Conservation (phyloP, 2,888 invertebrate species). For the Drosophila limbata region DNA sequence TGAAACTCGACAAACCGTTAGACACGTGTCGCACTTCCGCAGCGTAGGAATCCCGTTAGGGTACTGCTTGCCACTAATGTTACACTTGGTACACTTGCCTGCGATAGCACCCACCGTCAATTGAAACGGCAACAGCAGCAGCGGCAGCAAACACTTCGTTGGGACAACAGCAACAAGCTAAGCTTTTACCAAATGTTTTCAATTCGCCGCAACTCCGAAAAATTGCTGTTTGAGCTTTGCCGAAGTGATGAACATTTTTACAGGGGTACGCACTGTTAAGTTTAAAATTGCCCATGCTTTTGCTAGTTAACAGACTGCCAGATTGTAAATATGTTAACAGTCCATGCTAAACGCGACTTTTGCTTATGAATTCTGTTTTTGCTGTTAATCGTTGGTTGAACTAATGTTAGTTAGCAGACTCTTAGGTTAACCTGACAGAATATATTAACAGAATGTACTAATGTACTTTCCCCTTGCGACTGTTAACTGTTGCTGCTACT, state of each 20-base stretch:
- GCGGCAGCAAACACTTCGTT: constrained; percentile 7
- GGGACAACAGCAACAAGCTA: constrained; percentile 17
- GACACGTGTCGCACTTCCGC: constrained; percentile 59
- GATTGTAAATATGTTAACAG: background rate
- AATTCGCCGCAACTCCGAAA: constrained; percentile 53
- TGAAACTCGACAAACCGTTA: constrained; percentile 13
- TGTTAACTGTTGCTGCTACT: background rate
- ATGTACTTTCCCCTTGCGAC: constrained; percentile 8
- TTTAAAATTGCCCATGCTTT: background rate
- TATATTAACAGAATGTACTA: constrained; percentile 14
- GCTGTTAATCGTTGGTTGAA: background rate
- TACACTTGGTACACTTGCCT: constrained; percentile 18
- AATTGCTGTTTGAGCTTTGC: background rate
- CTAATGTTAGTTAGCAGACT: background rate
- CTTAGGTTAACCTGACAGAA: too few relatives aligned
- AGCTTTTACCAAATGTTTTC: constrained; percentile 26
- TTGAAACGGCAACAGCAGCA: constrained; percentile 24
- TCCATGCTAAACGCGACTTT: background rate
- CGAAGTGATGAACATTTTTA: background rate
- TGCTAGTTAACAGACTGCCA: background rate
- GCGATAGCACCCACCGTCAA: constrained; percentile 50
- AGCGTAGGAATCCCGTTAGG: constrained; percentile 56
- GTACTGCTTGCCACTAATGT: constrained; percentile 43
- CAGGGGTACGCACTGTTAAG: constrained; percentile 8
- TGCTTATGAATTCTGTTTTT: background rate